phyloP scores from a whole-genome alignment of 1,140 invertebrate species.

The Brachionus sp. region DNA sequence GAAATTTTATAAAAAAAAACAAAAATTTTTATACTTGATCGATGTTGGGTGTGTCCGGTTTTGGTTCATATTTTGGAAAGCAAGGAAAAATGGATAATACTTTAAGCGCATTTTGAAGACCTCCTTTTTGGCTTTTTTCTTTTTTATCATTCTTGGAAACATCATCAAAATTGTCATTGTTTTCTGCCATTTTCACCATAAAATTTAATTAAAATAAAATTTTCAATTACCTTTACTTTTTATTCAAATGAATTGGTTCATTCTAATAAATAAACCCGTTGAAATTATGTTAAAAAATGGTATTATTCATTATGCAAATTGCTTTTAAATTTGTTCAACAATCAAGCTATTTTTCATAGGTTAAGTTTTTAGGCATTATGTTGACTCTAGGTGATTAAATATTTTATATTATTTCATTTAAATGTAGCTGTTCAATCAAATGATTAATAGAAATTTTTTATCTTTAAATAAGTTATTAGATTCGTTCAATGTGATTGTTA shows the following conservation, averaged over 20 bases:
- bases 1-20: no score
- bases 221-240: neutral
- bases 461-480: neutral
- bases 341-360: neutral
- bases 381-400: neutral
- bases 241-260: neutral
- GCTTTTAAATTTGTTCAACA: neutral
- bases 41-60: constrained; percentile 32
- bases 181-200: constrained; percentile 23
- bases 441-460: neutral
- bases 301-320: constrained; percentile 39
- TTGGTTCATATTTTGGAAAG: constrained; percentile 14
- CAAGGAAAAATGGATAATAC: constrained; percentile 12
- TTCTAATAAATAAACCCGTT: neutral
- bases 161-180: constrained; percentile 26
- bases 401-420: neutral
- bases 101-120: neutral
- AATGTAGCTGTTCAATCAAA: neutral
- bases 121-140: neutral
- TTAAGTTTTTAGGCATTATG: neutral
- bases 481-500: no score
- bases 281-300: constrained; percentile 27
- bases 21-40: constrained; percentile 39
- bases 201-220: neutral
- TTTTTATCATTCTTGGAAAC: constrained; percentile 8